phyloP scores from a whole-genome alignment of 1,140 invertebrate genomes.

The Eubasilissa regina region DNA sequence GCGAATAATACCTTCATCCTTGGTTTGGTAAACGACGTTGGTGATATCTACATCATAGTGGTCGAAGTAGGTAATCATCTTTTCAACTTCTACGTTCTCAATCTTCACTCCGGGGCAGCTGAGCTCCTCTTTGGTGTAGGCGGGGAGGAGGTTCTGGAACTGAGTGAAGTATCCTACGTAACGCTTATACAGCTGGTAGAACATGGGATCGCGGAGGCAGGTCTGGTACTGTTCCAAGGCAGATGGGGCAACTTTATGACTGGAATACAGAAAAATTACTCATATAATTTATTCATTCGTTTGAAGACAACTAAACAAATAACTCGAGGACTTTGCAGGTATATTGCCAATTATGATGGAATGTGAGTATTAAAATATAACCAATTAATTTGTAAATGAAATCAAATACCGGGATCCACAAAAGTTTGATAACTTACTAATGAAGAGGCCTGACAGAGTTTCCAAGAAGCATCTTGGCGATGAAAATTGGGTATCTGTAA shows the following conservation, averaged over 20 bases:
- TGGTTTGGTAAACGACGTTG: slow-evolving; percentile 66
- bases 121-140: slow-evolving; percentile 73
- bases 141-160: slow-evolving; percentile 71
- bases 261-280: slow-evolving; percentile 21
- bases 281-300: too few relatives aligned
- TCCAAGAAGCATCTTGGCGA: slow-evolving; percentile 76
- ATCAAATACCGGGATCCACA: not conserved
- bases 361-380: not conserved
- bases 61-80: slow-evolving; percentile 77
- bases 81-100: slow-evolving; percentile 75
- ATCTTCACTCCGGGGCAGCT: slow-evolving; percentile 77
- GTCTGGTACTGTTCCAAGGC: slow-evolving; percentile 74
- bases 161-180: slow-evolving; percentile 74
- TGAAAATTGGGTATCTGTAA: slow-evolving; percentile 75
- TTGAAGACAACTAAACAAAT: not conserved
- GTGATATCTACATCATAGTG: slow-evolving; percentile 73
- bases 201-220: slow-evolving; percentile 77
- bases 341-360: not conserved
- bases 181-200: slow-evolving; percentile 78
- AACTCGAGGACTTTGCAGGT: not conserved
- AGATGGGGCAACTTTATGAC: slow-evolving; percentile 68
- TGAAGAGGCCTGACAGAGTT: slow-evolving; percentile 61
- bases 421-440: slow-evolving; percentile 21
- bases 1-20: slow-evolving; percentile 63
- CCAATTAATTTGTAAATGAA: too few relatives aligned